Evolutionary conservation across 2,797 vertebrate species (phyloP).

Genomic region (Chaenodraco wilsoni): DNA sequence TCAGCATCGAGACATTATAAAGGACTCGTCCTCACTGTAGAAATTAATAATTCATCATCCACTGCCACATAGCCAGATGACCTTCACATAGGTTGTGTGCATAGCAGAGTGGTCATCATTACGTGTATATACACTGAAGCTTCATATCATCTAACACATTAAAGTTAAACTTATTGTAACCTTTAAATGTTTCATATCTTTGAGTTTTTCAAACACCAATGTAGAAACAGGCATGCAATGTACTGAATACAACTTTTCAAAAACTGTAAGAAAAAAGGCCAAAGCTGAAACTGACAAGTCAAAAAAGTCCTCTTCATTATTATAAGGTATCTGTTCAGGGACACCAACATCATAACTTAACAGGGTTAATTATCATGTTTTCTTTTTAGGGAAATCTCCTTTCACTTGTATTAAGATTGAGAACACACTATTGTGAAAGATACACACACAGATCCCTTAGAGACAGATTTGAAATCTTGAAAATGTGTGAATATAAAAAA

Average conservation of each 20-base stretch:
- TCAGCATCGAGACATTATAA: slow-evolving; percentile 5
- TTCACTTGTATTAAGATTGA: slow-evolving; percentile 6
- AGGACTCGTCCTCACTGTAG: slow-evolving; percentile 22
- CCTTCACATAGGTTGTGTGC: slow-evolving; percentile 39
- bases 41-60: slow-evolving; percentile 49
- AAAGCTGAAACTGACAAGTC: background rate
- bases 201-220: background rate
- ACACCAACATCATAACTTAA: slow-evolving; percentile 5
- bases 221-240: background rate
- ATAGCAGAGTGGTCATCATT: slow-evolving; percentile 34
- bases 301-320: background rate
- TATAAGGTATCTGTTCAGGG: background rate
- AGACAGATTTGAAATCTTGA: background rate
- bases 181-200: background rate
- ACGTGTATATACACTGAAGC: slow-evolving; percentile 29
- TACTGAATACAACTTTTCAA: background rate
- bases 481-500: background rate
- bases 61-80: slow-evolving; percentile 38
- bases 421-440: too few species aligned
- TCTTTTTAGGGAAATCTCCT: slow-evolving; percentile 7
- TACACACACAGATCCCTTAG: background rate
- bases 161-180: background rate
- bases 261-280: background rate
- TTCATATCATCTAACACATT: slow-evolving; percentile 16
- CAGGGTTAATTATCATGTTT: background rate